phyloP scores from a whole-genome alignment of 2,113 vertebrate species.

The Anser cygnoides region DNA sequence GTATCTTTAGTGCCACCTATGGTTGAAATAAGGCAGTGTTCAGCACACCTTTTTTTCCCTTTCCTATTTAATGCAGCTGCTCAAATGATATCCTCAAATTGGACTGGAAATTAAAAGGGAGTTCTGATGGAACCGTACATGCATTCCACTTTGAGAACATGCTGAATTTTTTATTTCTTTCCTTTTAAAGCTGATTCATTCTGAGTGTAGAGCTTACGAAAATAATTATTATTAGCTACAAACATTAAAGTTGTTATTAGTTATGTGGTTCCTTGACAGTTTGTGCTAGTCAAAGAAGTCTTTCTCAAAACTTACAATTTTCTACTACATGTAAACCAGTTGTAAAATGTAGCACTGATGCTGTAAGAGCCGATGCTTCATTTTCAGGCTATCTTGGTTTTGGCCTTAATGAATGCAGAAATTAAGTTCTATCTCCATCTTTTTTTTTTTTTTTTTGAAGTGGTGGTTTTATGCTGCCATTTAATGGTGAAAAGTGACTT shows the following conservation, averaged over 20 bases:
- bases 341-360: background rate
- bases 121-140: background rate
- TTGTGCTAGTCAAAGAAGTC: background rate
- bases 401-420: background rate
- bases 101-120: background rate
- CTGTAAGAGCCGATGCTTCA: background rate
- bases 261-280: background rate
- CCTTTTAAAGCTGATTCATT: background rate
- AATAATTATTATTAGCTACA: background rate
- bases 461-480: background rate
- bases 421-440: rapidly evolving
- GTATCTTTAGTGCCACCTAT: constrained; percentile 54
- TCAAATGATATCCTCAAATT: background rate
- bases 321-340: background rate
- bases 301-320: background rate
- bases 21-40: background rate
- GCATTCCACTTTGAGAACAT: background rate
- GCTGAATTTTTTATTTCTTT: background rate
- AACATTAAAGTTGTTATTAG: background rate
- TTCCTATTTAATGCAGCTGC: background rate
- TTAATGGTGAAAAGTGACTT: background rate
- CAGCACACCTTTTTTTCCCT: background rate
- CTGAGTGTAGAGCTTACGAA: background rate
- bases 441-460: background rate
- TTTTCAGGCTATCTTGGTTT: background rate